phyloP scores from a whole-genome alignment of 2,113 vertebrate genomes.

The Apodemus speciosus region DNA sequence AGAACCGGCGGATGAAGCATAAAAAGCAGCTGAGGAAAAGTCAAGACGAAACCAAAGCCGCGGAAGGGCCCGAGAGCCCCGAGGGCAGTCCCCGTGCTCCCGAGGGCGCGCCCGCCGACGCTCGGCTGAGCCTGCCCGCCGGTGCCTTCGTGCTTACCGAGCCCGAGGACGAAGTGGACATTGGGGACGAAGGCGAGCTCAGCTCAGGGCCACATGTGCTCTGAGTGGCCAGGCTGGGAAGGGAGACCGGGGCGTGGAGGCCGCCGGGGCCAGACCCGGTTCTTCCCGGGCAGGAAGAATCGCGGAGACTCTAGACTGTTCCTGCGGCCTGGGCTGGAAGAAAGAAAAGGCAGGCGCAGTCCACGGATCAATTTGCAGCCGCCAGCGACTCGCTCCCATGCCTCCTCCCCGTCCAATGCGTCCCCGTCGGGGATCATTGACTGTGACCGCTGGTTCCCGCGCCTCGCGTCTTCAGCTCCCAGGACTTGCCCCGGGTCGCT shows the following conservation, averaged over 20 bases:
- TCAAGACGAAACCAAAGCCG: constrained; percentile 93
- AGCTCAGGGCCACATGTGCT: constrained; percentile 88
- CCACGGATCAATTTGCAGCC: background rate
- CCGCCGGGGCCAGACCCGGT: background rate
- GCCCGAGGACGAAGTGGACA: constrained; percentile 95
- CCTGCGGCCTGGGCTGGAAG: background rate
- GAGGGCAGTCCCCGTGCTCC: constrained; percentile 88
- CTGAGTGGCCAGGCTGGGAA: constrained; percentile 77
- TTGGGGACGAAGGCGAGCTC: constrained; percentile 92
- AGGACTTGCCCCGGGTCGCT: background rate
- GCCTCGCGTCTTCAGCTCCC: background rate
- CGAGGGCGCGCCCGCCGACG: constrained; percentile 79
- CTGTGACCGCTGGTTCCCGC: background rate
- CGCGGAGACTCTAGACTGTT: background rate
- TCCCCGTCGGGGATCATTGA: background rate
- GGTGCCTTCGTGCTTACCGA: constrained; percentile 90
- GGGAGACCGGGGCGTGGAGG: background rate
- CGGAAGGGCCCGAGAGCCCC: constrained; percentile 85
- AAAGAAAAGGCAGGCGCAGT: background rate
- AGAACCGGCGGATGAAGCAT: constrained; percentile 96
- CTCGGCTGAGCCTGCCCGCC: constrained; percentile 79
- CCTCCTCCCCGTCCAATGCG: background rate
- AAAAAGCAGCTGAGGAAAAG: constrained; percentile 97
- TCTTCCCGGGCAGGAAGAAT: background rate
- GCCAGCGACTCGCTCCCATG: background rate